Percentiles rank a stretch among this genome's conserved stretches.
Evolutionary conservation across 92 coral and sea anemone species (phyloP).

Genomic region (Metridium senile): DNA sequence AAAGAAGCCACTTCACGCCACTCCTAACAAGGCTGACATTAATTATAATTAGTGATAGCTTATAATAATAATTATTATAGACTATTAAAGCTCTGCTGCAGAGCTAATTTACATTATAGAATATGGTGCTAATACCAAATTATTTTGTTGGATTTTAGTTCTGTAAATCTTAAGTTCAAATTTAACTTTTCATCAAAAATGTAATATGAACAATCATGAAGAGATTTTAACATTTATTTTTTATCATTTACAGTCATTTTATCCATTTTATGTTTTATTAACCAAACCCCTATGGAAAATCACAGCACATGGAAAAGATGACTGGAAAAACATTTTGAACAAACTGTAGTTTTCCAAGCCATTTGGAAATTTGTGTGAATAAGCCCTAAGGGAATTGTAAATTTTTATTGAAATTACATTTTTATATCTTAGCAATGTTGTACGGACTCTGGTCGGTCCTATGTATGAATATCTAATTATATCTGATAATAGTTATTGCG

Average conservation of each 20-base stretch:
- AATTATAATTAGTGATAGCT: conserved; percentile 19
- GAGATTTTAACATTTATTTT: conserved; percentile 34
- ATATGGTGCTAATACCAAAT: conserved; percentile 35
- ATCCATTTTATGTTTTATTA: conserved; percentile 15
- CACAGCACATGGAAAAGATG: conserved; percentile 7
- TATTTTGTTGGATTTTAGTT: conserved; percentile 32
- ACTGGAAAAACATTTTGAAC: conserved; percentile 18
- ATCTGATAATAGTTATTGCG: conserved; percentile 22
- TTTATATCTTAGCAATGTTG: conserved; percentile 26
- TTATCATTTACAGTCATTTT: conserved; percentile 21
- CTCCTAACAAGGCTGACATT: conserved; percentile 30
- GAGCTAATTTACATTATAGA: conserved; percentile 24
- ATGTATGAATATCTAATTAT: conserved; percentile 24
- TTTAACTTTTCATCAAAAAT: conserved; percentile 24
- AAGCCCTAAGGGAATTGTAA: conserved; percentile 26
- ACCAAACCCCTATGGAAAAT: neutral
- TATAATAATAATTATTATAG: conserved; percentile 27
- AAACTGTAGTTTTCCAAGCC: conserved; percentile 17
- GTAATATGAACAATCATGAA: neutral
- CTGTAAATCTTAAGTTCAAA: conserved; percentile 22
- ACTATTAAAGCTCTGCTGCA: conserved; percentile 14
- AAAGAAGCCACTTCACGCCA: conserved; percentile 95
- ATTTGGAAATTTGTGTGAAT: conserved; percentile 18
- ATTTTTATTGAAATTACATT: conserved; percentile 50
- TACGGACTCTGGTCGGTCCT: neutral